Base-by-base conservation (phyloP, 2,797 vertebrate species). In the Hylomyscus alleni region DNA sequence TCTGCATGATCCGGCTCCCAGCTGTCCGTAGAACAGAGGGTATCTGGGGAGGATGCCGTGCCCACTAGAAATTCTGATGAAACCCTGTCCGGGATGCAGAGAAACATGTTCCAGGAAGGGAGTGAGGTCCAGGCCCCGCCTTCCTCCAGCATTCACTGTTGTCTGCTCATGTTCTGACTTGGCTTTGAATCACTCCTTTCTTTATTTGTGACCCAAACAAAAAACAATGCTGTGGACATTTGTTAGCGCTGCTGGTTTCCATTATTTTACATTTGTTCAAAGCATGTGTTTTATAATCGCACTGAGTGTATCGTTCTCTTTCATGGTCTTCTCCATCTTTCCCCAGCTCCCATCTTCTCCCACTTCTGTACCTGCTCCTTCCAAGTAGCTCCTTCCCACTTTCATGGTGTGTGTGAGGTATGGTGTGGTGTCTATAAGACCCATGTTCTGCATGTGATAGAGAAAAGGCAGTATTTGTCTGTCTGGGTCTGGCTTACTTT, bases 171-270 rank as follows among this genome's bases (percentile, higher is more conserved):
- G 11, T 52, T 78, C 52, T 84, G 26, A 0, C 37, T 56, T 44
- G 50, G 31, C 9, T 29, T 15, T 50, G 26, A 15, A 7, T 1
- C 5, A 34, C 14, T 34, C 10, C 22, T n/a, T 44, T 56, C n/a
- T 52, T 40, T 34, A 10, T 15, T 76, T 31, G 17, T 20, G 40
- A 15, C 1, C 0, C 6, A 56, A 52, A 69, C 22, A 12, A 0
- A 9, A 56, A 52, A 69, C 22, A 12, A 0, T 6, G 26, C n/a
- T 65, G 0, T 9, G 14, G 11, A 17, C 13, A 1, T 40, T n/a
- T 44, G 17, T 52, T 29, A 1, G 58, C 88, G 78, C 44, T 62
- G 8, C 0, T 81, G n/a, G 44, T 60, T 50, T 75, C 69, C 52
- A 50, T 56, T 47, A 31, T 3, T 72, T 60, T 89, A 2, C 52